Percentiles rank a stretch among this genome's conserved stretches.
Conservation (phyloP, 2,113 vertebrate species). For the Chamaea fasciata region DNA sequence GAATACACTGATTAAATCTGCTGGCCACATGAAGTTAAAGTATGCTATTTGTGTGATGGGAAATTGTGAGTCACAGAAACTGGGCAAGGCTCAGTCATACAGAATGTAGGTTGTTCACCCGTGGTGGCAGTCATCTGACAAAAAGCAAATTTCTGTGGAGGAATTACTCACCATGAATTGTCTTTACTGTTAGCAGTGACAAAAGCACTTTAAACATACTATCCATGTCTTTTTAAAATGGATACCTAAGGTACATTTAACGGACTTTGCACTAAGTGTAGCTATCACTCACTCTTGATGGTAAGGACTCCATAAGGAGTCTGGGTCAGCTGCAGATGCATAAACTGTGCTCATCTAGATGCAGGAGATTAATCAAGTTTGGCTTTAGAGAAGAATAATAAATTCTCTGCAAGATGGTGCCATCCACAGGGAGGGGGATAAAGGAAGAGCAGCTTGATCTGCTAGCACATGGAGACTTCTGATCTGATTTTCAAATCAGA, state of each 20-base stretch:
- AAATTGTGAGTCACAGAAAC: neutral
- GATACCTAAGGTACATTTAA: neutral
- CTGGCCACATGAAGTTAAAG: neutral
- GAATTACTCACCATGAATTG: neutral
- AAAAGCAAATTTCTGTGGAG: neutral
- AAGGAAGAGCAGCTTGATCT: neutral
- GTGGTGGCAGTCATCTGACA: neutral
- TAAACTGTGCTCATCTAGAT: neutral
- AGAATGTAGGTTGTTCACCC: neutral
- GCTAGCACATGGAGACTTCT: neutral
- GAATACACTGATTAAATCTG: neutral
- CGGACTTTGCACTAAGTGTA: neutral
- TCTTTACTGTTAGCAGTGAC: neutral
- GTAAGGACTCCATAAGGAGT: neutral
- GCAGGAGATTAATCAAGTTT: neutral
- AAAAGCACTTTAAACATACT: neutral
- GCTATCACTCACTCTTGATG: neutral
- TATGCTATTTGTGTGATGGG: neutral
- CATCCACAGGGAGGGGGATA: neutral
- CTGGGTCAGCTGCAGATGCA: neutral
- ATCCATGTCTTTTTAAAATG: neutral
- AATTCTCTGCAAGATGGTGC: neutral
- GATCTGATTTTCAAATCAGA: neutral
- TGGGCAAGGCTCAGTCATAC: neutral
- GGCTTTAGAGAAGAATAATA: neutral